phyloP scores from a whole-genome alignment of 2,797 vertebrate genomes.

The Anomalospiza imberbis region DNA sequence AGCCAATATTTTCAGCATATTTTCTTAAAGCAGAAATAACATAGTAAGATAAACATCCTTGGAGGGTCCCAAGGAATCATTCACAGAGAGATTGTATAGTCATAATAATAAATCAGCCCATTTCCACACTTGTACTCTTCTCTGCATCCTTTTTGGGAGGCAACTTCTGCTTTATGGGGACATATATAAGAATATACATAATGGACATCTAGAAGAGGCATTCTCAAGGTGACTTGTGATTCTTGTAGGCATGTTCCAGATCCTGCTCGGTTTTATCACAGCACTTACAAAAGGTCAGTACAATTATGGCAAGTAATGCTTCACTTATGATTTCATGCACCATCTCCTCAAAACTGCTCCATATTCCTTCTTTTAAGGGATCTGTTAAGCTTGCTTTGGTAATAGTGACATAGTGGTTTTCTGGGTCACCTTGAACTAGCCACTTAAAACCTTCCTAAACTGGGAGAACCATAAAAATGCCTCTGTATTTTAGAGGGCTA shows the following conservation, averaged over 20 bases:
- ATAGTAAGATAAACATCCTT: neutral
- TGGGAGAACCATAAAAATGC: neutral
- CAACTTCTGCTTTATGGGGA: neutral
- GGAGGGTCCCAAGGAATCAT: neutral
- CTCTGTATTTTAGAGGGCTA: neutral
- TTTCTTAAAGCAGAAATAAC: neutral
- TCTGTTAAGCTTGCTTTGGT: neutral
- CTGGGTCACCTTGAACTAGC: conserved; percentile 1
- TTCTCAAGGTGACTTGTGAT: neutral
- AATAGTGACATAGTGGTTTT: neutral
- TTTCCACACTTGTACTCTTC: neutral
- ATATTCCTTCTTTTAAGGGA: neutral
- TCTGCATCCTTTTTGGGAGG: neutral
- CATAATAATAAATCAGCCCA: neutral
- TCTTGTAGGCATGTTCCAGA: neutral
- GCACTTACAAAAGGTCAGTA: conserved; percentile 1
- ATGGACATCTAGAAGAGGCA: neutral
- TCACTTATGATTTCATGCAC: conserved; percentile 19
- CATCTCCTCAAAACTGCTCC: conserved; percentile 3
- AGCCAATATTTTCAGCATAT: neutral
- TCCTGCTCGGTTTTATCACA: neutral
- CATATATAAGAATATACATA: neutral
- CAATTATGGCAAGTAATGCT: neutral
- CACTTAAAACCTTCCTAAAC: neutral
- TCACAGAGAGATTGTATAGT: neutral